These are phyloP conservation scores for Ptyas mucosa DNA, from an alignment of 2,113 vertebrate genomes.

Conservation along the genomic window DNA sequence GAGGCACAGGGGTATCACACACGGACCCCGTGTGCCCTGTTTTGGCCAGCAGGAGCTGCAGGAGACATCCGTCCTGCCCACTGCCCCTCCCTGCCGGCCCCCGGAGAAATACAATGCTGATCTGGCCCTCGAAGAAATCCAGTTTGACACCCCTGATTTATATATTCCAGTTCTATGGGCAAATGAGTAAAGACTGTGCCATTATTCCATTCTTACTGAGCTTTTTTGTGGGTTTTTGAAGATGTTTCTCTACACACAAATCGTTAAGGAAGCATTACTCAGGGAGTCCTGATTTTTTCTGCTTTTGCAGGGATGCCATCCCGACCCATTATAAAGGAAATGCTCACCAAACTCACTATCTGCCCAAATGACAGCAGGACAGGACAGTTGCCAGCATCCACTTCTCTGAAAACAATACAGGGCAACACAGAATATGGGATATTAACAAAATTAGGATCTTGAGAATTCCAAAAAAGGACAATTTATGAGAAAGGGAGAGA, in stretches of 20 bases:
- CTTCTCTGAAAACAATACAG: neutral
- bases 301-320: neutral
- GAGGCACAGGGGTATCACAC: too few species aligned
- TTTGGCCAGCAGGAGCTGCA: too few species aligned
- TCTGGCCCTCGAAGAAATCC: too few species aligned
- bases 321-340: neutral
- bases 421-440: neutral
- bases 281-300: neutral
- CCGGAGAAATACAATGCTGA: too few species aligned
- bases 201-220: neutral
- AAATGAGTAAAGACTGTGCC: neutral
- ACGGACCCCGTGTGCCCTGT: too few species aligned
- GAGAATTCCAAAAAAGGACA: neutral
- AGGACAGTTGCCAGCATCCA: neutral
- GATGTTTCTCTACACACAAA: neutral
- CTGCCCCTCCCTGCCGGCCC: too few species aligned
- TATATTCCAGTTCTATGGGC: neutral
- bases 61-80: too few species aligned
- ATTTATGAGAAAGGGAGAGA: neutral
- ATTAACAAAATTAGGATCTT: neutral
- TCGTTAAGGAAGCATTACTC: neutral
- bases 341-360: neutral
- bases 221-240: neutral
- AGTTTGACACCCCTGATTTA: neutral
- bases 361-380: neutral